Conservation (phyloP, 1,140 invertebrate species). For the Drosophila seguyi region DNA sequence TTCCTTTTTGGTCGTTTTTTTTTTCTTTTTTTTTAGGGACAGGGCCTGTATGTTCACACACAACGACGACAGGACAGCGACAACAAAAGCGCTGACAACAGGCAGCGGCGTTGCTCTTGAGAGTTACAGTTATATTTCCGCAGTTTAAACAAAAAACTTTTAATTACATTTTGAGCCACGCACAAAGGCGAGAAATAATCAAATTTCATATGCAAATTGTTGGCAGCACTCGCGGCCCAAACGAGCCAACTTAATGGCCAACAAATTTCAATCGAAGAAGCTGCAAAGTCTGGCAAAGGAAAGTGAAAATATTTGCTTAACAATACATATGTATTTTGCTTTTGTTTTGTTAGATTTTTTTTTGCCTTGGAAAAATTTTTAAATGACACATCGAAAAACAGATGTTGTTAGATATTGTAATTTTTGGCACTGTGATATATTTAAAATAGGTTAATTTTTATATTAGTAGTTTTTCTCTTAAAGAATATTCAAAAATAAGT, state of each 20-base stretch:
- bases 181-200: conserved; percentile 33
- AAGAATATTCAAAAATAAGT: no score
- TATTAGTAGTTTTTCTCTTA: no score
- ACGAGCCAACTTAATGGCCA: conserved; percentile 74
- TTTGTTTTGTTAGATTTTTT: not conserved
- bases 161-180: conserved; percentile 69
- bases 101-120: conserved; percentile 42
- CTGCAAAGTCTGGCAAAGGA: conserved; percentile 24
- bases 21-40: conserved; percentile 24
- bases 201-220: conserved; percentile 79
- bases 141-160: conserved; percentile 76
- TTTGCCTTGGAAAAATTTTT: conserved; percentile 5
- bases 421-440: no score
- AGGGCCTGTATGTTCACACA: conserved; percentile 3
- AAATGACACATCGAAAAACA: no score
- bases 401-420: no score
- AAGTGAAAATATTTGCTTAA: conserved; percentile 70
- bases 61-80: conserved; percentile 12
- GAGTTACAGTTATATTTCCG: conserved; percentile 55
- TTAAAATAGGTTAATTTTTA: no score
- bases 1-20: conserved; percentile 18
- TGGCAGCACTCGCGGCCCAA: conserved; percentile 50
- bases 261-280: conserved; percentile 75
- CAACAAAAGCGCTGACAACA: conserved; percentile 43
- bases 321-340: not conserved